Percentiles rank a stretch among this genome's conserved stretches.
phyloP scores from a whole-genome alignment of 2,888 invertebrate genomes.

The Xanthia togata region DNA sequence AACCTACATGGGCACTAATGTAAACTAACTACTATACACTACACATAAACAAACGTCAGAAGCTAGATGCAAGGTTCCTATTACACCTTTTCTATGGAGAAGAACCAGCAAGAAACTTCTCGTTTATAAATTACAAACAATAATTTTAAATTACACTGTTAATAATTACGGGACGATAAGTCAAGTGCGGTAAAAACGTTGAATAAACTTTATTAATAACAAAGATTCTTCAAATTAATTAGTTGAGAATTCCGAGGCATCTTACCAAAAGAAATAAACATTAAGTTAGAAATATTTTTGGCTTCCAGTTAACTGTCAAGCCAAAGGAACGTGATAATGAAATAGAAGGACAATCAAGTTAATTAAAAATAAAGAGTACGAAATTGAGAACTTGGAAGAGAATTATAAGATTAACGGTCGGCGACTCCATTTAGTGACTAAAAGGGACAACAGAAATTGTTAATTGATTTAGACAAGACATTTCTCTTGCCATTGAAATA shows the following conservation, averaged over 20 bases:
- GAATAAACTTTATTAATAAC: background rate
- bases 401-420: conserved; percentile 33
- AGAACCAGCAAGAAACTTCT: too few relatives aligned
- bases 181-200: background rate
- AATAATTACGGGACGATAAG: background rate
- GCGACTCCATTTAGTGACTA: conserved; percentile 13
- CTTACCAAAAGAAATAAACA: conserved; percentile 4
- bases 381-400: conserved; percentile 15
- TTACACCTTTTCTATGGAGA: too few relatives aligned
- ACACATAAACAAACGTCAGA: too few relatives aligned
- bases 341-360: conserved; percentile 34
- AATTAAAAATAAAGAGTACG: conserved; percentile 35
- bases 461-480: background rate
- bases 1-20: too few relatives aligned
- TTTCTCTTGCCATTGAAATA: too few relatives aligned
- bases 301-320: background rate
- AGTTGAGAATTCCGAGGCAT: background rate
- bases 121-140: too few relatives aligned
- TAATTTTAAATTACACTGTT: too few relatives aligned
- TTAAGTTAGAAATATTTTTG: background rate
- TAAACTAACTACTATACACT: too few relatives aligned
- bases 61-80: too few relatives aligned
- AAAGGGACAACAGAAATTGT: background rate
- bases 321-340: conserved; percentile 34
- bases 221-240: conserved; percentile 5